Conservation (phyloP, 1,140 invertebrate species). For the Nebria ingens region DNA sequence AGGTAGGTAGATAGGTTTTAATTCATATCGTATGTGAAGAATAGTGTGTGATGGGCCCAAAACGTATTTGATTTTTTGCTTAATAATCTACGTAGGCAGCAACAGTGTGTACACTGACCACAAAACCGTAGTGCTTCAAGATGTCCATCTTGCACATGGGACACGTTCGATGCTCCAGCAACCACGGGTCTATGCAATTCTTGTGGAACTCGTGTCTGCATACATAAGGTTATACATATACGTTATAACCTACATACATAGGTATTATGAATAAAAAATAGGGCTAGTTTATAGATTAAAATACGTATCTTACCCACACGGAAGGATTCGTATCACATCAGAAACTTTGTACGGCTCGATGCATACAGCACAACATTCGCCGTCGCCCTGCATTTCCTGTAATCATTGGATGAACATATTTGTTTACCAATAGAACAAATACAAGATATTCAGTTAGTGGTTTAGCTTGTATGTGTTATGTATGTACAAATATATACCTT, state of each 20-base stretch:
- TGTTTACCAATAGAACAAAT: too few species aligned
- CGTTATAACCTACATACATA: too few species aligned
- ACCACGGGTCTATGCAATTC: constrained; percentile 88
- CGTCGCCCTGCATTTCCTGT: constrained; percentile 68
- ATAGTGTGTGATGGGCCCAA: neutral
- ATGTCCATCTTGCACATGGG: constrained; percentile 96
- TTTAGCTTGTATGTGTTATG: too few species aligned
- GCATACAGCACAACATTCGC: constrained; percentile 85
- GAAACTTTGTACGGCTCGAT: constrained; percentile 79
- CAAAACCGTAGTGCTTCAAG: constrained; percentile 80
- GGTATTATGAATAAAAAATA: too few species aligned
- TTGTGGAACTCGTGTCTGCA: constrained; percentile 88
- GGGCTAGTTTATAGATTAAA: neutral
- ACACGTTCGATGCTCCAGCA: constrained; percentile 84
- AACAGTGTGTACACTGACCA: constrained; percentile 44
- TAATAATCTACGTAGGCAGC: constrained; percentile 5
- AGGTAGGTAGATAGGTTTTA: neutral
- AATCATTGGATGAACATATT: constrained; percentile 23
- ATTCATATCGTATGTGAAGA: neutral
- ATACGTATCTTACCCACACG: constrained; percentile 63
- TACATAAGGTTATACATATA: constrained; percentile 22
- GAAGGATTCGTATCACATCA: constrained; percentile 73
- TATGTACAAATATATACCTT: constrained; percentile 43
- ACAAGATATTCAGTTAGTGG: too few species aligned
- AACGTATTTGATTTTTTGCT: too few species aligned